Evolutionary conservation across 2,113 vertebrate genomes (phyloP).

Genomic region (Smithornis capensis): DNA sequence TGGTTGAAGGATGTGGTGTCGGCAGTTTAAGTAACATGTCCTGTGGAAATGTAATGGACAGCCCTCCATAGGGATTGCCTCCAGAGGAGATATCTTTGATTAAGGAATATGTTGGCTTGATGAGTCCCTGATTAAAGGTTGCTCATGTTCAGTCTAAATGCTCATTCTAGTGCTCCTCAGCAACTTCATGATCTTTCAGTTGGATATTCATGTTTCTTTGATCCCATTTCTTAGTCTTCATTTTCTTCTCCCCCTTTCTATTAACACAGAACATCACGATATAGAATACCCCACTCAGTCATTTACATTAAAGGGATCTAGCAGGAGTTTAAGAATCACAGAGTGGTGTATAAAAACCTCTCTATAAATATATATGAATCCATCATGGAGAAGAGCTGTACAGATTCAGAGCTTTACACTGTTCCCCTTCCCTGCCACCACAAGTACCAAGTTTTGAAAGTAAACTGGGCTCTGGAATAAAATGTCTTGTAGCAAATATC

Average conservation of each 20-base stretch:
- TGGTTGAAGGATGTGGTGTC: conserved; percentile 21
- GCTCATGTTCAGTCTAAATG: background rate
- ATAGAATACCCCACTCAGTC: background rate
- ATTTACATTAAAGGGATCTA: background rate
- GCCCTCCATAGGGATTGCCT: background rate
- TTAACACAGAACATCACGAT: background rate
- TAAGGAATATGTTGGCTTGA: background rate
- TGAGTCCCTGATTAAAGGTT: background rate
- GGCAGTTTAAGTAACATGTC: background rate
- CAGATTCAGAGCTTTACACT: background rate
- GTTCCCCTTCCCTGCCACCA: background rate
- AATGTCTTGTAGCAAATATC: background rate
- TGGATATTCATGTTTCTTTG: background rate
- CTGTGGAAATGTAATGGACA: background rate
- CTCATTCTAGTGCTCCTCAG: background rate
- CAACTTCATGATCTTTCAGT: background rate
- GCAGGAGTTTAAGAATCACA: background rate
- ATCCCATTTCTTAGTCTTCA: background rate
- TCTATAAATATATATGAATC: background rate
- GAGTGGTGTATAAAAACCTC: background rate
- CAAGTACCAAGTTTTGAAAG: background rate
- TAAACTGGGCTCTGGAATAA: background rate
- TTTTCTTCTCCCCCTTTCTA: background rate
- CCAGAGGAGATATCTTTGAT: background rate
- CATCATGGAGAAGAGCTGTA: background rate